Conservation (phyloP, 2,113 vertebrate genomes). For the Paraplagusia blochii region DNA sequence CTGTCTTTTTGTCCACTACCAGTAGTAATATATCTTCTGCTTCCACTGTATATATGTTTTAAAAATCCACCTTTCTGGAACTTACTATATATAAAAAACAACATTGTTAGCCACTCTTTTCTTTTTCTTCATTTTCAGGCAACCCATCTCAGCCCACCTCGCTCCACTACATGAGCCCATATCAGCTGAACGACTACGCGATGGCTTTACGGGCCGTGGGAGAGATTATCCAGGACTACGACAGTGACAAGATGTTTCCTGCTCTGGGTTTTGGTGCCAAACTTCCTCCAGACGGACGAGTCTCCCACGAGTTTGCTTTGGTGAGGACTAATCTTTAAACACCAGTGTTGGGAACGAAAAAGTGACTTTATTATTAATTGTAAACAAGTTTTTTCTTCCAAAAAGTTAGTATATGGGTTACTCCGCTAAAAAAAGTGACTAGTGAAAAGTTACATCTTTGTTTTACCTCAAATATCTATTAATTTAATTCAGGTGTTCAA, state of each 20-base stretch:
- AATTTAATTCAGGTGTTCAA: too few species aligned
- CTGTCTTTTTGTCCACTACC: too few species aligned
- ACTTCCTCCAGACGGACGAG: constrained; percentile 91
- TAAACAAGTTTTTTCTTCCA: too few species aligned
- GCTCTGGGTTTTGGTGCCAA: constrained; percentile 95
- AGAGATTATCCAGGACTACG: constrained; percentile 98
- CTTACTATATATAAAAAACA: constrained; percentile 22
- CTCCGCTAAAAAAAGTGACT: too few species aligned
- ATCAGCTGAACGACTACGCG: constrained; percentile 95
- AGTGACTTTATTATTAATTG: too few species aligned
- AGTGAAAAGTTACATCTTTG: too few species aligned
- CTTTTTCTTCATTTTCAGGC: constrained; percentile 71
- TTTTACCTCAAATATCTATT: too few species aligned
- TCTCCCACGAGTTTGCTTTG: constrained; percentile 96
- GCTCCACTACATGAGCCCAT: constrained; percentile 96
- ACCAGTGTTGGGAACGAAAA: too few species aligned
- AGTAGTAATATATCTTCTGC: too few species aligned
- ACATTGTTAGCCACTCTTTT: constrained; percentile 1
- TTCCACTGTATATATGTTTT: too few species aligned
- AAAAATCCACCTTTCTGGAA: constrained; percentile 16
- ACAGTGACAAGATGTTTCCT: constrained; percentile 97
- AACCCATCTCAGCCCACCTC: constrained; percentile 96
- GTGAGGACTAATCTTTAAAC: constrained; percentile 70
- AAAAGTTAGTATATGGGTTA: too few species aligned
- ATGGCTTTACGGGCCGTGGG: constrained; percentile 94